Base-by-base conservation (phyloP, 2,113 vertebrate genomes). In the Barbus barbus region DNA sequence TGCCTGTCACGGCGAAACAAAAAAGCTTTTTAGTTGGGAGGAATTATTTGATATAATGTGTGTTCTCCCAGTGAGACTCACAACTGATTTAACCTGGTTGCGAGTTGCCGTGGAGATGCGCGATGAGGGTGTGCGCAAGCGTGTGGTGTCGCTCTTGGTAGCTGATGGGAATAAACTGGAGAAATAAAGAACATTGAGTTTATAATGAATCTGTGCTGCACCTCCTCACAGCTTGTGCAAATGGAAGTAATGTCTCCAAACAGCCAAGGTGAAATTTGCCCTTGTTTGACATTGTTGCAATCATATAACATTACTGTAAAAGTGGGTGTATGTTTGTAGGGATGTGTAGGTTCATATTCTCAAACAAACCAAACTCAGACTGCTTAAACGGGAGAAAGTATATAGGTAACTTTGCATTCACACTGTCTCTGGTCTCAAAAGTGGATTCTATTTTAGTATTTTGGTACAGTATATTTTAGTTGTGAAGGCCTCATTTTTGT, bases 21-120 rank as follows among this genome's bases (percentile, higher is more conserved):
- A 63, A 79, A 80, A 72, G 67, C 77, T 65, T 81, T 85, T 85
- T 74, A 51, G 31, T 74, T 71, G 56, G 26, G 26, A 63, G 84
- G 56, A 85, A 81, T 85, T 81, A 81, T 81, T 76, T 51, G 31
- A 78, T 61, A 78, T 84, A 84, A 84, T 84, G 46, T 78, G 74
- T 13, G 28, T 36, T 36, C 22, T 67, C 73, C 82, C 82, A 51
- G 58, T 24, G 76, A 53, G 79, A 81, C 44, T 81, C 46, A 18
- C 63, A 69, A 81, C 61, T 81, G 79, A 81, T 81, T 81, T 81
- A 81, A 81, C 79, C 83, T 69, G 61, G 76, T n/a, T 69, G 65
- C 24, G 46, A 71, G 83, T 84, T 84, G 83, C 74, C 61, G 28
- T 84, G 83, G 83, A 53, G 61, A 84, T 56, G n/a, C 9, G 13